phyloP scores from a whole-genome alignment of 2,888 invertebrate species.

The Argyresthia albistria region DNA sequence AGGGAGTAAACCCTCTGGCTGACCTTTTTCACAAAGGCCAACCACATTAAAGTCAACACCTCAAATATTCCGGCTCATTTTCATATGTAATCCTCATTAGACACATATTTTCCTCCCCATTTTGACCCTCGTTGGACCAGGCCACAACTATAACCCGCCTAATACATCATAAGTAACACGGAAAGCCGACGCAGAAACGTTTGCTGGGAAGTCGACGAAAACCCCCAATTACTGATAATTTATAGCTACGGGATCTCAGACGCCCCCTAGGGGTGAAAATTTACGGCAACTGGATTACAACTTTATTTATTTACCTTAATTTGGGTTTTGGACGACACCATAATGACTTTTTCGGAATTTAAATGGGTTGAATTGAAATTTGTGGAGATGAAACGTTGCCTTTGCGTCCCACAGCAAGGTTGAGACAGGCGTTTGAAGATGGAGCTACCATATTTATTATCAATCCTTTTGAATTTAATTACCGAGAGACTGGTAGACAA shows the following conservation, averaged over 20 bases:
- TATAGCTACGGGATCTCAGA: not conserved
- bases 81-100: not conserved
- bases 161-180: not conserved
- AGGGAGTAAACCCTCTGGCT: not conserved
- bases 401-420: too few relatives aligned
- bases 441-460: too few relatives aligned
- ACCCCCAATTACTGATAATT: constrained; percentile 2
- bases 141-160: not conserved
- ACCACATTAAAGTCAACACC: not conserved
- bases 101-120: not conserved
- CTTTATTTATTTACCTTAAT: constrained; percentile 57
- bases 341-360: constrained; percentile 23
- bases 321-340: constrained; percentile 37
- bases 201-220: not conserved
- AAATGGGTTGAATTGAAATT: constrained; percentile 1
- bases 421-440: too few relatives aligned
- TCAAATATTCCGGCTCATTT: not conserved
- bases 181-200: not conserved
- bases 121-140: not conserved
- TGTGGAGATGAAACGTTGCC: not conserved
- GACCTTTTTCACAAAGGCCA: not conserved
- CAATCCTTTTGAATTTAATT: too few relatives aligned
- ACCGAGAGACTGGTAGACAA: too few relatives aligned
- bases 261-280: constrained; percentile 22
- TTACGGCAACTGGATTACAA: constrained; percentile 34